Percentiles rank a stretch among this genome's conserved stretches.
These are phyloP conservation scores for Scylla paramamosain DNA, from an alignment of 1,140 invertebrate genomes.

Conservation along the genomic window DNA sequence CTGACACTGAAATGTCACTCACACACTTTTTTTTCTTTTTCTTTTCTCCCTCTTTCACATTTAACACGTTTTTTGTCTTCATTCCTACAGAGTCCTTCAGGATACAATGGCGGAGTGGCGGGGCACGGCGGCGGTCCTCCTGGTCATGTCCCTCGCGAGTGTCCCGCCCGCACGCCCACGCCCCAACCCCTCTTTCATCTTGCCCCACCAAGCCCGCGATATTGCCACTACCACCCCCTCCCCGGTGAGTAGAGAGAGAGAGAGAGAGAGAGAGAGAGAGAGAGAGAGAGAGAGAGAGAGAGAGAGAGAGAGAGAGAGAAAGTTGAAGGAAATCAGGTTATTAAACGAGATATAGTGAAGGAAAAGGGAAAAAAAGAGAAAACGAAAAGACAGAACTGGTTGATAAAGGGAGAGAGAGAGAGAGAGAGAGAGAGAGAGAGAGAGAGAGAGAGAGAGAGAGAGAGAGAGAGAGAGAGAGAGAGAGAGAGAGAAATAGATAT, in stretches of 20 bases:
- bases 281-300: too few relatives aligned
- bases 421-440: slow-evolving; percentile 12
- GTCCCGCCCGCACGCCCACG: not conserved
- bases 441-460: slow-evolving; percentile 15
- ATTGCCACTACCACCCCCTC: not conserved
- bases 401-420: not conserved
- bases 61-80: too few relatives aligned
- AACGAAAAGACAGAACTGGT: too few relatives aligned
- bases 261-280: slow-evolving; percentile 5
- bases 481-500: not conserved
- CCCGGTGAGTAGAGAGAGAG: not conserved
- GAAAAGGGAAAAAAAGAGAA: not conserved
- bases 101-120: not conserved
- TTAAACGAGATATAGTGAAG: not conserved
- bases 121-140: not conserved
- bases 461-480: slow-evolving; percentile 34
- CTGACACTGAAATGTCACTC: too few relatives aligned
- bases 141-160: not conserved
- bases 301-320: not conserved
- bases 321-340: not conserved
- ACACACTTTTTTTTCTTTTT: too few relatives aligned
- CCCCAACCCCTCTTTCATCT: not conserved
- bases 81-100: too few relatives aligned
- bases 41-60: too few relatives aligned
- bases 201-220: not conserved